Percentiles rank a stretch among this genome's conserved stretches.
Evolutionary conservation across 2,113 vertebrate species (phyloP).

Genomic region (Psittacula cyanocephala): DNA sequence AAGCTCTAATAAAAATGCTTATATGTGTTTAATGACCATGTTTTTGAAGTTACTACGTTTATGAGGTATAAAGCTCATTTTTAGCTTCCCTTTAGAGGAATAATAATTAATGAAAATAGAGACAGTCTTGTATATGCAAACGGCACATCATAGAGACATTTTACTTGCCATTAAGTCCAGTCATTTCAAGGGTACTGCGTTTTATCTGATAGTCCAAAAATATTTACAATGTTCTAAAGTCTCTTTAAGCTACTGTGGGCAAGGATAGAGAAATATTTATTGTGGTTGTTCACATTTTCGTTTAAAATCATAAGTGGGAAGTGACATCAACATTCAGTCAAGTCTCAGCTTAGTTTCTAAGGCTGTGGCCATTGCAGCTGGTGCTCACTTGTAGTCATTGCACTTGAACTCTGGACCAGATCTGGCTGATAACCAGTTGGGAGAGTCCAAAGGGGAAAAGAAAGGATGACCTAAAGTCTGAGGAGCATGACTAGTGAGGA

Average conservation of each 20-base stretch:
- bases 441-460: fast-evolving
- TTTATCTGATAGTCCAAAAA: background rate
- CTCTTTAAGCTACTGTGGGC: background rate
- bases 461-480: background rate
- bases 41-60: conserved; percentile 19
- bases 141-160: background rate
- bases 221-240: background rate
- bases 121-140: background rate
- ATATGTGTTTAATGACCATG: background rate
- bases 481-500: background rate
- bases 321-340: background rate
- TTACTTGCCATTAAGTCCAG: background rate
- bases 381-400: background rate
- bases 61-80: background rate
- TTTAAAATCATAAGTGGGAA: background rate
- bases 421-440: no score
- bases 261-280: background rate
- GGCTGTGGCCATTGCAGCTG: background rate
- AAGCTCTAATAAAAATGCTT: background rate
- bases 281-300: background rate
- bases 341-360: background rate
- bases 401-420: background rate
- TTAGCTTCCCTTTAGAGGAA: background rate
- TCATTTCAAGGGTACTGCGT: background rate
- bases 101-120: background rate